Conservation (phyloP, 2,888 invertebrate species). For the Nomada fucata region DNA sequence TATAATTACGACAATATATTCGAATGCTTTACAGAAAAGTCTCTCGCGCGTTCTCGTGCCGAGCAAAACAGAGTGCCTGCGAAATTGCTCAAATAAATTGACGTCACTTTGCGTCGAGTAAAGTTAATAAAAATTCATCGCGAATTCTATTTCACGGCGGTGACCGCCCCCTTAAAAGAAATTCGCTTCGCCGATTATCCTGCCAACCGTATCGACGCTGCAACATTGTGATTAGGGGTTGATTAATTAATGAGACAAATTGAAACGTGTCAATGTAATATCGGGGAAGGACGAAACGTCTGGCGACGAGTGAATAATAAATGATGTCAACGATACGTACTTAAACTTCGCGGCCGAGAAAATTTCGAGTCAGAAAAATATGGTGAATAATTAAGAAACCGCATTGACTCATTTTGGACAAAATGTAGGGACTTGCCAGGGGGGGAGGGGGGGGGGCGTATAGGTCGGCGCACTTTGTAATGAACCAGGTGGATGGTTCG, state of each 20-base stretch:
- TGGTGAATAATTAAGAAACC: slow-evolving; percentile 1
- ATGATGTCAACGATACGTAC: slow-evolving; percentile 3
- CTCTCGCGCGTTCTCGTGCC: too few relatives aligned
- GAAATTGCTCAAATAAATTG: too few relatives aligned
- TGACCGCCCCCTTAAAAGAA: too few relatives aligned
- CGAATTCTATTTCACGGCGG: background rate
- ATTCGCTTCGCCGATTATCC: background rate
- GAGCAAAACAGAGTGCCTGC: too few relatives aligned
- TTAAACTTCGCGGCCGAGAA: slow-evolving; percentile 13
- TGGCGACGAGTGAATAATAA: slow-evolving; percentile 4
- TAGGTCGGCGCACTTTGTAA: slow-evolving; percentile 17
- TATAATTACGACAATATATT: too few relatives aligned
- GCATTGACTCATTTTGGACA: background rate
- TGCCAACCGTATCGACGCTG: background rate
- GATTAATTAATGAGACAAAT: slow-evolving; percentile 42
- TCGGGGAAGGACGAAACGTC: background rate
- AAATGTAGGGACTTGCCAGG: slow-evolving; percentile 1
- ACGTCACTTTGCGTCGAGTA: background rate
- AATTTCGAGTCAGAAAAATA: too few relatives aligned
- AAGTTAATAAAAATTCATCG: background rate
- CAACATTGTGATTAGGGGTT: background rate
- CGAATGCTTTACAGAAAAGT: too few relatives aligned
- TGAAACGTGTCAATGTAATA: slow-evolving; percentile 12
- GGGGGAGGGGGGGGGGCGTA: background rate
- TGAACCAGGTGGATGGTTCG: slow-evolving; percentile 34